Evolutionary conservation across 2,797 vertebrate species (phyloP).

Genomic region (Girardinus metallicus): DNA sequence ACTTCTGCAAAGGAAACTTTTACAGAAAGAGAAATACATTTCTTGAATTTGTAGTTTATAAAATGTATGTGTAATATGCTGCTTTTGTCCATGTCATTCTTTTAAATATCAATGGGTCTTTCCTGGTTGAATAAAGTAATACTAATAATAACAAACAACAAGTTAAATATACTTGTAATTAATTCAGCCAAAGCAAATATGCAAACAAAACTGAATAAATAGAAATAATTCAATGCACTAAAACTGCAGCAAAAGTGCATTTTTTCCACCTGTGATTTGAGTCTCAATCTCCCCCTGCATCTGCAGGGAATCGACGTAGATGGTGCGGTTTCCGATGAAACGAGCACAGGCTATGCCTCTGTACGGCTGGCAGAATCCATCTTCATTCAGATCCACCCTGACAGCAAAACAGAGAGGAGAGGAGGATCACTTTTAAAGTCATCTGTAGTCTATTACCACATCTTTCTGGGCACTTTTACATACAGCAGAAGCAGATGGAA

Average conservation of each 20-base stretch:
- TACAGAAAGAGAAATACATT: neutral
- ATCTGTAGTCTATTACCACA: neutral
- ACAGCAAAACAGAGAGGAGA: conserved; percentile 15
- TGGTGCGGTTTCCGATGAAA: conserved; percentile 96
- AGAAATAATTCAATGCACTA: neutral
- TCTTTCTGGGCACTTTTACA: neutral
- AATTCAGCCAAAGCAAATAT: neutral
- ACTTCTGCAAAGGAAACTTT: neutral
- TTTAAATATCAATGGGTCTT: neutral
- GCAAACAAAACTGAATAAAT: neutral
- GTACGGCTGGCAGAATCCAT: conserved; percentile 98
- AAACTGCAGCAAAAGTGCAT: neutral
- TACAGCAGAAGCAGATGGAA: neutral
- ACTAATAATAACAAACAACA: neutral
- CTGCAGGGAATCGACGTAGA: conserved; percentile 96
- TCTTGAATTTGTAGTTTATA: neutral
- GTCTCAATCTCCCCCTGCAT: conserved; percentile 99
- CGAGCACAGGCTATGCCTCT: conserved; percentile 96
- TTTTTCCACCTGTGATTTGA: conserved; percentile 92
- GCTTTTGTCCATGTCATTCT: neutral
- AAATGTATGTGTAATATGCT: neutral
- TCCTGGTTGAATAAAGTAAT: neutral
- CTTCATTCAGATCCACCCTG: conserved; percentile 93
- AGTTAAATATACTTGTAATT: neutral
- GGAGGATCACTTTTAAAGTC: neutral